Evolutionary conservation across 2,888 invertebrate genomes (phyloP).

Genomic region (Epirrhoe alternata): DNA sequence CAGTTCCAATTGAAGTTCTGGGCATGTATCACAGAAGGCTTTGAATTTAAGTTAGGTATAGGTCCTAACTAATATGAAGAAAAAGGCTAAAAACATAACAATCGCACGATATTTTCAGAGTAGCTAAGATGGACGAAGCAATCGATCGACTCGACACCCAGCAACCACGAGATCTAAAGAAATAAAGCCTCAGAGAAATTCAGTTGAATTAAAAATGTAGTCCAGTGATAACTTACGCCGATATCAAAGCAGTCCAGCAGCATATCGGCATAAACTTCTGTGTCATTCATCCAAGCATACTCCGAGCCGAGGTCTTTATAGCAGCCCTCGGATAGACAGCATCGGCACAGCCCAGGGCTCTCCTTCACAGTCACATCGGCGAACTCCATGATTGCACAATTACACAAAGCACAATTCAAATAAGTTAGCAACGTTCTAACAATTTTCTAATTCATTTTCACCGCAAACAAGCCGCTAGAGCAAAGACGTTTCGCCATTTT

Average conservation of each 20-base stretch:
- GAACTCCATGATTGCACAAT: constrained; percentile 68
- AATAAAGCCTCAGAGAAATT: background rate
- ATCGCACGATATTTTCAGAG: background rate
- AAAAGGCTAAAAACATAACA: too few relatives aligned
- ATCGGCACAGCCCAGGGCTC: constrained; percentile 79
- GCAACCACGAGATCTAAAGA: background rate
- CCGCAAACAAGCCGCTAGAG: constrained; percentile 4
- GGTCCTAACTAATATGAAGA: too few relatives aligned
- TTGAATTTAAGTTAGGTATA: too few relatives aligned
- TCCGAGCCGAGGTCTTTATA: constrained; percentile 76
- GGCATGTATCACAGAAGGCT: too few relatives aligned
- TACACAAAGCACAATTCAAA: constrained; percentile 34
- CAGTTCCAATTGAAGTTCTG: too few relatives aligned
- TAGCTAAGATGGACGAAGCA: background rate
- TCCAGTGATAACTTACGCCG: constrained; percentile 64
- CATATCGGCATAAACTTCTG: constrained; percentile 81
- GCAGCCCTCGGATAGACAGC: constrained; percentile 79
- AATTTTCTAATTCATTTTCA: constrained; percentile 12
- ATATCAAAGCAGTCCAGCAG: constrained; percentile 80
- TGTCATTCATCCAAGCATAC: constrained; percentile 78
- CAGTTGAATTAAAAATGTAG: background rate
- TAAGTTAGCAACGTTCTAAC: background rate
- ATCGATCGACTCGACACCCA: background rate
- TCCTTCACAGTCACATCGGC: constrained; percentile 76
- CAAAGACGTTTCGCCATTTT: constrained; percentile 24